phyloP scores from a whole-genome alignment of 2,113 vertebrate genomes.

The Labeo rohita region DNA sequence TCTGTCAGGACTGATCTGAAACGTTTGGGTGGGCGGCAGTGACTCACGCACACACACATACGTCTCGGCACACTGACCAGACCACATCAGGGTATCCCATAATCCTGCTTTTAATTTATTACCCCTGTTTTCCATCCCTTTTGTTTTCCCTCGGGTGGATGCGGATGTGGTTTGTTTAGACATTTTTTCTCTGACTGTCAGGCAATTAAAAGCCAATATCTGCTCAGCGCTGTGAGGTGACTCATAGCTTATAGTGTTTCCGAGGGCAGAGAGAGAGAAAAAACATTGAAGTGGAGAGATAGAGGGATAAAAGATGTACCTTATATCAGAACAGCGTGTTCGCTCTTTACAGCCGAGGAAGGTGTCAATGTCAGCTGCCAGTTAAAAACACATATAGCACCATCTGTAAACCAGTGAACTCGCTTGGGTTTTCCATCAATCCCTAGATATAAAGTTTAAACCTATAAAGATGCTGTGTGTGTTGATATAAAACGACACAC shows the following conservation, averaged over 20 bases:
- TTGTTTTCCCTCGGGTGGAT: slow-evolving; percentile 10
- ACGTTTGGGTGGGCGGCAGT: background rate
- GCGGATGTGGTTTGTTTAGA: slow-evolving; percentile 42
- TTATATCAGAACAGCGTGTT: background rate
- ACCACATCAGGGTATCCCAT: background rate
- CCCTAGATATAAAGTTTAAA: background rate
- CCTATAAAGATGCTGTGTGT: background rate
- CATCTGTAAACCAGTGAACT: background rate
- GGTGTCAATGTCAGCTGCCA: background rate
- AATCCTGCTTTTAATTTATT: slow-evolving; percentile 23
- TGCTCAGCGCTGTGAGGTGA: slow-evolving; percentile 63
- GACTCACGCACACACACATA: slow-evolving; percentile 8
- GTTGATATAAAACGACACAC: background rate
- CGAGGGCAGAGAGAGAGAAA: slow-evolving; percentile 25
- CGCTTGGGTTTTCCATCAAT: background rate
- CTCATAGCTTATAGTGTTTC: slow-evolving; percentile 59
- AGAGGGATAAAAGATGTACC: slow-evolving; percentile 1
- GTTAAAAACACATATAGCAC: background rate
- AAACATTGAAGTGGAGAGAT: background rate
- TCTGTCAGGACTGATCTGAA: slow-evolving; percentile 19
- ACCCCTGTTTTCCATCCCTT: background rate
- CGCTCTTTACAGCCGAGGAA: background rate
- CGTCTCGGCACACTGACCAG: background rate
- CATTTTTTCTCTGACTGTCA: slow-evolving; percentile 59
- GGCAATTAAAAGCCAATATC: slow-evolving; percentile 69